Evolutionary conservation across 2,797 vertebrate species (phyloP), one percentile per base, ranked within the genome.

Genomic region (Gallinago stenura): DNA sequence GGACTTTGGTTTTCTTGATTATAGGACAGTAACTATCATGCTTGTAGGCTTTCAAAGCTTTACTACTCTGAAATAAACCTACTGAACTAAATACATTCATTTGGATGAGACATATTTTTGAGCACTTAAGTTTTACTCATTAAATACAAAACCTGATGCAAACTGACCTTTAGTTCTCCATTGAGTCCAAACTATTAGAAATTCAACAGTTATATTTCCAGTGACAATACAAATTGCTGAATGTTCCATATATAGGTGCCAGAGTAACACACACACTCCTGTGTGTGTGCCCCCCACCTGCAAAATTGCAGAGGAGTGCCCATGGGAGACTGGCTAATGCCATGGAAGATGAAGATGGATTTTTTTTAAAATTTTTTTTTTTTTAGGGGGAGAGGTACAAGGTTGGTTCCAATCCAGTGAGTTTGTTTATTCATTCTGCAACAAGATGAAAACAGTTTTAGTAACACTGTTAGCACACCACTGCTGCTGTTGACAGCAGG

Each of bases 91-190:
- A 77, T 56, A 37, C 14, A 13, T 80, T 89, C 25, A 43, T 89
- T 85, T 91, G 61, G 26, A 78, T 1, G 6, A 65, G 58, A 57
- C 8, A 3, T 30, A 33, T 61, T 93, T 88, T 83, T 91, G 69
- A 83, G 61, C 41, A 69, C 76, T 78, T 56, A 72, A 87, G 46
- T 79, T 91, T 96, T 85, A 80, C 41, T 95, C 30, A 6, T 78
- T 73, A 87, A 88, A 89, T 58, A 87, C 13, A 87, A 91, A 96
- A 89, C 61, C 57, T 75, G 79, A 89, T 91, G 39, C 76, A 94
- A 91, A 77, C 70, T 87, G 93, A 85, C 68, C 66, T 92, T 93
- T 92, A 94, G 71, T 14, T 89, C 43, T 73, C 18, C 12, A 1
- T 8, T 70, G 56, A 84, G 65, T 75, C 53, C 61, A 93, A 60